Evolutionary conservation across 2,888 invertebrate species (phyloP).

Genomic region (Leptopilina myrica): DNA sequence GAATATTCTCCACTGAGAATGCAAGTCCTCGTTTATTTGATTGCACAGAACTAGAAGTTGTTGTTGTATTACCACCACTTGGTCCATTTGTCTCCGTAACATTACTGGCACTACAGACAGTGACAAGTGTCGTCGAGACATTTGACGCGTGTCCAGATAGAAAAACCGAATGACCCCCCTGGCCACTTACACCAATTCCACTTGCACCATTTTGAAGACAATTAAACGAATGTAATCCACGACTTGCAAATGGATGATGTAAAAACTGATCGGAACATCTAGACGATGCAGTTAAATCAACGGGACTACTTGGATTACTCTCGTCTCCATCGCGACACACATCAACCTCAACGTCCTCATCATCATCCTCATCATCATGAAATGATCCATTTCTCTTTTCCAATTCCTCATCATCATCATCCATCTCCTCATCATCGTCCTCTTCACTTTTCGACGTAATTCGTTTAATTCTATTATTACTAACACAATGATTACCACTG

Average conservation of each 20-base stretch:
- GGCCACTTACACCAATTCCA: conserved; percentile 32
- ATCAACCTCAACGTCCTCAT: conserved; percentile 71
- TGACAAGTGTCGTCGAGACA: conserved; percentile 62
- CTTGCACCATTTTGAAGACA: conserved; percentile 64
- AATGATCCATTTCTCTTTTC: conserved; percentile 62
- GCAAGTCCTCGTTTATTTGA: conserved; percentile 84
- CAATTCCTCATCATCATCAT: conserved; percentile 64
- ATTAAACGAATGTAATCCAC: conserved; percentile 64
- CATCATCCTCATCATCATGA: conserved; percentile 68
- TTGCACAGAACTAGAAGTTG: conserved; percentile 76
- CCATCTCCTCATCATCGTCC: conserved; percentile 62
- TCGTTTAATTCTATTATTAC: conserved; percentile 26
- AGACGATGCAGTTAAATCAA: conserved; percentile 75
- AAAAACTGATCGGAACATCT: conserved; percentile 65
- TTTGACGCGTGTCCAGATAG: conserved; percentile 65
- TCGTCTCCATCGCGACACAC: conserved; percentile 70
- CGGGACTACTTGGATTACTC: conserved; percentile 75
- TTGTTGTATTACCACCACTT: conserved; percentile 55
- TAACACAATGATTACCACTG: conserved; percentile 41
- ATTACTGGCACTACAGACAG: conserved; percentile 62
- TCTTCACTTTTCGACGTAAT: conserved; percentile 46
- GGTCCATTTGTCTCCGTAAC: conserved; percentile 60
- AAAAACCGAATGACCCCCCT: conserved; percentile 55
- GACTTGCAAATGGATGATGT: conserved; percentile 66
- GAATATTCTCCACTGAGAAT: conserved; percentile 93